Evolutionary conservation across 53 echinoderm and acorn worm genomes (phyloP), one percentile per base, ranked within the genome.

Genomic region (Hippasteria phrygiana): DNA sequence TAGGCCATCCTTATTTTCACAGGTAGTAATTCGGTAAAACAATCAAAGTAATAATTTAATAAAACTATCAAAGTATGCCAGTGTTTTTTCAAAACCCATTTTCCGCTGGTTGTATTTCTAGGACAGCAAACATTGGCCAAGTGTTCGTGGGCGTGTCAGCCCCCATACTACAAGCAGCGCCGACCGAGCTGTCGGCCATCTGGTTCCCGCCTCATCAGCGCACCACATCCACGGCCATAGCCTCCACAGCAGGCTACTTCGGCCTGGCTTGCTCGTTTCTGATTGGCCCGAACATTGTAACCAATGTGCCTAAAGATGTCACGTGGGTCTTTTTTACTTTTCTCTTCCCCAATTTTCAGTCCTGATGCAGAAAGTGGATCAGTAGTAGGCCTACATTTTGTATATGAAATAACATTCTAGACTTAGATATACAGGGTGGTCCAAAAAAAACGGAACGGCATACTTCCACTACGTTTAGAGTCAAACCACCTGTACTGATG

Each of bases 161-260:
- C 6, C 97, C 97, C 2, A 84, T 95, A 5, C 8, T 91, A 33
- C 95, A 93, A 93, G 70, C 95, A 16, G 97, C 91, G 35, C 91
- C 91, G 4, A 93, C 97, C 1, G 32, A 87, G 12, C 55, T 97
- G 40, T 95, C 95, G 13, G 94, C 92, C 4, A 62, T 78, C 14
- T 97, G 97, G 97, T 97, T 97, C 65, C 95, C 97, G 35, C 76
- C 92, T 28, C 84, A 93, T 51, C 92, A 95, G 46, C 87, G 97
- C 1, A 97, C 97, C 46, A 93, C 93, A 27, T 75, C 93, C 18
- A 97, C 97, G 16, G 97, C 97, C 17, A 62, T 97, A 36, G 72
- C 93, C 14, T 41, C 93, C 31, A 78, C 90, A 28, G 55, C 80
- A 12, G 85, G 55, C 31, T 85, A 74, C 75, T 29, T 95, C 20